Evolutionary conservation across 2,888 invertebrate genomes (phyloP).

Genomic region (Himalopsyche tibetana): DNA sequence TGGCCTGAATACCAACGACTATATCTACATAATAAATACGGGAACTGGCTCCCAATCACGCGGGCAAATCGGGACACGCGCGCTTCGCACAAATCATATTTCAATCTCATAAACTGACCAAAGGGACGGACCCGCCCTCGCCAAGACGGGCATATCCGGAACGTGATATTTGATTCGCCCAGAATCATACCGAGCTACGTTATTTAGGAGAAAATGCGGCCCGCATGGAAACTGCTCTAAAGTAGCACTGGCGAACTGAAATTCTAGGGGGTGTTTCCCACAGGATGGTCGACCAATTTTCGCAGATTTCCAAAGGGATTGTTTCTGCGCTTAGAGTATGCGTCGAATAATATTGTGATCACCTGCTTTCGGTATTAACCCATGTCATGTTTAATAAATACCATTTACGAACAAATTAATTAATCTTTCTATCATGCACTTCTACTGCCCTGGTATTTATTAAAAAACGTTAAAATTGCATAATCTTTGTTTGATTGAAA

Average conservation of each 20-base stretch:
- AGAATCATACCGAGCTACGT: constrained; percentile 66
- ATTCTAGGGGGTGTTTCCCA: constrained; percentile 48
- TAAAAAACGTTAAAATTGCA: no score
- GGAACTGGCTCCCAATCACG: constrained; percentile 62
- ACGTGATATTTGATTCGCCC: constrained; percentile 65
- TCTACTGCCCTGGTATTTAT: no score
- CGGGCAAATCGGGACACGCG: constrained; percentile 64
- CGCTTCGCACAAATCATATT: constrained; percentile 66
- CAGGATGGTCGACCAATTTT: constrained; percentile 70
- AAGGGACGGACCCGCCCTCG: constrained; percentile 58
- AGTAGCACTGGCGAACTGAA: constrained; percentile 68
- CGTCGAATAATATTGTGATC: constrained; percentile 36
- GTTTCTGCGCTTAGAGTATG: constrained; percentile 67
- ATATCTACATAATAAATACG: constrained; percentile 65
- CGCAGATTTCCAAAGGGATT: constrained; percentile 72
- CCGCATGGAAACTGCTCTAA: constrained; percentile 74
- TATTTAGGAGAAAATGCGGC: constrained; percentile 73
- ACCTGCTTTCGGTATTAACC: neutral
- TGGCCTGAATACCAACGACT: constrained; percentile 65
- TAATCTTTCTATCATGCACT: no score
- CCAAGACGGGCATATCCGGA: constrained; percentile 56
- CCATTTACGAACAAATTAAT: no score
- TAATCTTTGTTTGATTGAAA: no score
- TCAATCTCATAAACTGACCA: constrained; percentile 66
- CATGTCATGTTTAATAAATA: no score